Evolutionary conservation across 2,888 invertebrate species (phyloP), one percentile per base, ranked within the genome.

Genomic region (Oxyscelio sp.): DNA sequence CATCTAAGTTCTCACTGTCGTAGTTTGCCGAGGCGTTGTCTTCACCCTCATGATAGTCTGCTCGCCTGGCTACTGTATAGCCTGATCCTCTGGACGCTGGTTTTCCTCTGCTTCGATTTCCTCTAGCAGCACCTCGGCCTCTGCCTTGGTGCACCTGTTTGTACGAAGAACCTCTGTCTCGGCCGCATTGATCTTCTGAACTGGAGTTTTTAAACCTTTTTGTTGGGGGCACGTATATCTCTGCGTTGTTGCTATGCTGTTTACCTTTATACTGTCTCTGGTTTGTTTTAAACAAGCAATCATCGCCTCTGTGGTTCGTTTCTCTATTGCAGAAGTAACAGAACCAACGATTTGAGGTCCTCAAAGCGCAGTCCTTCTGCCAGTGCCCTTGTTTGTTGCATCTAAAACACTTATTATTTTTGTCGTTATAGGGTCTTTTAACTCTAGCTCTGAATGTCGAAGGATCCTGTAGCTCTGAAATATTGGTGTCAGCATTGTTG

Each of bases 311-410:
- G 27, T 74, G 73, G 22, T 80, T 27, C 3, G 66, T 73, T 21
- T 50, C 56, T 2, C 38, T 9, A 17, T 82, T 61, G 38, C 77
- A 77, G 34, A 52, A 45, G 17, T 78, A 70, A n/a, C 79, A 71
- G 31, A 79, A 79, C 70, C 70, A 63, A n/a, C 45, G 40, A 45
- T 45, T 43, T n/a, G 56, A 15, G 27, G 1, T 19, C 59, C 5
- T 52, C 31, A 71, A 38, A 2, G 79, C 40, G 19, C 59, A 73
- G 15, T 80, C 65, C 17, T 71, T 24, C 59, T 78, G 74, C 52
- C 83, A 83, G 9, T 83, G 66, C 4, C 74, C 78, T 9, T 8
- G 11, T 48, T 43, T 77, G 43, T 84, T 86, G 59, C 86, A 84
- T 45, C 83, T 65, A 52, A 40, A 74, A 40, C 86, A 86, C 48